Evolutionary conservation across 53 echinoderm and acorn worm species (phyloP), one percentile per base, ranked within the genome.

Genomic region (Hippasteria phrygiana): DNA sequence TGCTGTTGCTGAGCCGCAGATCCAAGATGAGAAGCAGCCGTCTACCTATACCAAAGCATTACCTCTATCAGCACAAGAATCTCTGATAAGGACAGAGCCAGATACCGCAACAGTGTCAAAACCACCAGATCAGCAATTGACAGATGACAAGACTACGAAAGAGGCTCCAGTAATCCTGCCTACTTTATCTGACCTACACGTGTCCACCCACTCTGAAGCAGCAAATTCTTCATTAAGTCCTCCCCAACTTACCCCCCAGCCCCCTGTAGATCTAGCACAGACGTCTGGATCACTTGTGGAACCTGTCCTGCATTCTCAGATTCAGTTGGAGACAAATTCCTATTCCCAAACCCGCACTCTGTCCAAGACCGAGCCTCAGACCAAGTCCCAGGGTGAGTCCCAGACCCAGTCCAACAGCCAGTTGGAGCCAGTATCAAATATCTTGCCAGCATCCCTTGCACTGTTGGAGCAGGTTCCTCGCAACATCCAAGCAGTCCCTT

Each of bases 191-290:
- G 50, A 48, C 14, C 43, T 75, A 2, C 50, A 75, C 10, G 28
- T 75, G 3, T 50, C 50, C 3, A 50, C 32, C 16, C 48, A 32
- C 1, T 17, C 75, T 12, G 75, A 46, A 41, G 48, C 50, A 22
- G 47, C 13, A 0, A 74, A 11, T 39, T 74, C 46, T 48, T 2
- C 34, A 7, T 38, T 41, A 32, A 75, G 75, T 32, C 75, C 75
- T 2, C 75, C 75, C 26, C 75, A 75, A 37, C 75, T 75, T 11
- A 75, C 75, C 14, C 75, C 75, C 4, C 75, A 75, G 41, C 72
- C 41, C 17, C 72, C n/a, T 41, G 35, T 35, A 35, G 35, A 11
- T 66, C 13, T 26, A 0, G 31, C 33, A 1, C 33, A 66, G 33
- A 22, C 67, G n/a, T n/a, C n/a, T n/a, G n/a, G n/a, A n/a, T n/a